Evolutionary conservation across 2,888 invertebrate species (phyloP), one percentile per base, ranked within the genome.

Genomic region (Nomada flava): DNA sequence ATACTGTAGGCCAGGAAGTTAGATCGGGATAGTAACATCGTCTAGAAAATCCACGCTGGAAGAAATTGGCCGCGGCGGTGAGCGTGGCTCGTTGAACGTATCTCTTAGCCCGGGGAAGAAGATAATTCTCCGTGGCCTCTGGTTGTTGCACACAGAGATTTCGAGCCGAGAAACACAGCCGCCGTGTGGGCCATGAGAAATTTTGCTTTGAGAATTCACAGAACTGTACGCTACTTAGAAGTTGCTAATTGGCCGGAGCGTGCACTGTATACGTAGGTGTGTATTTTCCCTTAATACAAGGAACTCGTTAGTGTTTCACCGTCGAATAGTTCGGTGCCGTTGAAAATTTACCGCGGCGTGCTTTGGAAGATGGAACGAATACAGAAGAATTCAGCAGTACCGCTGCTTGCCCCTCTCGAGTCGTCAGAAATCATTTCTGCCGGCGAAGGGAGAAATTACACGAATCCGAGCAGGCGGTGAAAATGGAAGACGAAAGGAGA

Each of bases 121-220:
- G 59, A 70, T 70, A 47, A 36, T 57, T 77, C 60, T 50, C 36
- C 2, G 36, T 7, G 59, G 42, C 20, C 10, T 55, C n/a, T 23
- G 29, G 57, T 26, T 36, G 62, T 57, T 65, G 59, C 52, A 23
- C 29, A 64, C 72, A 52, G 67, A 76, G 77, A 85, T 86, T 85
- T 80, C 63, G n/a, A 26, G 50, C 42, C 42, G 76, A 75, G 83
- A 76, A 79, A 64, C 57, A 60, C 71, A 57, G 1, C 23, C 18
- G 47, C 63, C 10, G 23, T 10, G 26, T 10, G 52, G 44, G 44
- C 76, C 68, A 20, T 29, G 57, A 68, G 73, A 29, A 62, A 82
- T 85, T 86, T 69, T 55, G 29, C 36, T 42, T 67, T 26, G 67
- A 67, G 63, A 60, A 69, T 55, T 44, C 69, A 55, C 75, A 36